Base-by-base conservation (phyloP, 2,888 invertebrate genomes). In the Leucophenga montana region DNA sequence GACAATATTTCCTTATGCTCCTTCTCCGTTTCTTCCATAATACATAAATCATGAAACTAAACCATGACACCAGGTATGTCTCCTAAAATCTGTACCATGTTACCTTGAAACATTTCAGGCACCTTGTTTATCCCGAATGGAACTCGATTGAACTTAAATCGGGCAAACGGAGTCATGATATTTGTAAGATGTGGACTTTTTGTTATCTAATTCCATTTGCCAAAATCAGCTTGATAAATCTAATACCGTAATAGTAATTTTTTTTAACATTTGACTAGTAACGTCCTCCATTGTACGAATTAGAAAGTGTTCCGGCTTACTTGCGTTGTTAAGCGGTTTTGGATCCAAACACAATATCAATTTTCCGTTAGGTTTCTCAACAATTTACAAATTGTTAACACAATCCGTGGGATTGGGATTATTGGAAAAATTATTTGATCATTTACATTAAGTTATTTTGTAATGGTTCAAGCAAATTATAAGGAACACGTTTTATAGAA, bases 41-140 rank as follows among this genome's bases (percentile, higher is more conserved):
- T 79, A 75, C 68, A 78, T 69, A 16, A 61, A 67, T 18, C 67
- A 73, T 57, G 71, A 70, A 66, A 61, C 54, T 48, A 68, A 67
- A n/a, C n/a, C n/a, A n/a, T n/a, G n/a, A n/a, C n/a, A n/a, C n/a
- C n/a, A n/a, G 27, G 33, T 66, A 14, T 68, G 62, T n/a, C 75
- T 73, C 1, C 76, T 5, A 39, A 39, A 11, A 39, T 39, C 9
- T 39, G 39, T 8, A 39, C 39, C 73, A 83, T 85, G 66, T 75
- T 77, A 33, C 74, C 73, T 69, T 87, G 84, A 74, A 86, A 86
- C 14, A 85, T 80, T 77, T 86, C 87, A 3, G 85, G 79, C 4
- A 84, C 80, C 1, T 75, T 71, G 14, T 77, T 80, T 6, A 87
- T 27, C 0, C 85, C 86, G 79, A 86, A 87, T 1, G 86, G 73